These are phyloP conservation scores for Heteropelma amictum DNA, from an alignment of 2,888 invertebrate species.

Conservation along the genomic window DNA sequence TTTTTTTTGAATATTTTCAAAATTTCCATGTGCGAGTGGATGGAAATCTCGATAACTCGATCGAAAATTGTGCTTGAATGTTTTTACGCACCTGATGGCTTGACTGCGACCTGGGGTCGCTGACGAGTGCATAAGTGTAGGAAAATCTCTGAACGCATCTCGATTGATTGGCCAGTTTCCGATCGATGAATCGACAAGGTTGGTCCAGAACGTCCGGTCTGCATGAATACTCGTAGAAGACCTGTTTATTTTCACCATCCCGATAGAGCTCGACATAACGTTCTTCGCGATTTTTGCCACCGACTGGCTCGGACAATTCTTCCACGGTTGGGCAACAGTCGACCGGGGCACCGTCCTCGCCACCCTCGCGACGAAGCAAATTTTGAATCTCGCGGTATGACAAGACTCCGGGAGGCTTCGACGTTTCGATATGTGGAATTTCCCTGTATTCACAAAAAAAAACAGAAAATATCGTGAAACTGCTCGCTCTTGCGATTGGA, in stretches of 20 bases:
- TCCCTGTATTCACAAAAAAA: slow-evolving; percentile 30
- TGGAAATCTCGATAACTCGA: not conserved
- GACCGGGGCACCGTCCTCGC: slow-evolving; percentile 79
- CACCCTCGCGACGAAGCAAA: slow-evolving; percentile 81
- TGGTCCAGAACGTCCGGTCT: slow-evolving; percentile 84
- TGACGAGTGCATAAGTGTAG: slow-evolving; percentile 90
- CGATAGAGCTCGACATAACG: slow-evolving; percentile 87
- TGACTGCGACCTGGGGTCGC: slow-evolving; percentile 75
- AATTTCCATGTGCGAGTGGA: too few relatives aligned
- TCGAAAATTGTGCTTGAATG: not conserved
- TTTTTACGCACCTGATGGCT: slow-evolving; percentile 40
- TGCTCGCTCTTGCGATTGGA: too few relatives aligned
- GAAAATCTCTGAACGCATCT: slow-evolving; percentile 90
- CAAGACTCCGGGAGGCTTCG: slow-evolving; percentile 70
- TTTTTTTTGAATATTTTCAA: too few relatives aligned
- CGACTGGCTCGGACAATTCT: slow-evolving; percentile 88
- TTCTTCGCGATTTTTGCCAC: slow-evolving; percentile 86
- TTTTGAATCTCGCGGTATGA: slow-evolving; percentile 84
- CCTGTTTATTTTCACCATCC: slow-evolving; percentile 84
- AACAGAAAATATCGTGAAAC: not conserved
- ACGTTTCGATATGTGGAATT: slow-evolving; percentile 38
- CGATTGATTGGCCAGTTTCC: slow-evolving; percentile 84
- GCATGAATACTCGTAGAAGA: slow-evolving; percentile 90
- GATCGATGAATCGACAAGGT: slow-evolving; percentile 88
- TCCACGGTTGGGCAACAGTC: slow-evolving; percentile 91